Conservation (phyloP, 2,113 vertebrate species). For the Zosterops borbonicus region DNA sequence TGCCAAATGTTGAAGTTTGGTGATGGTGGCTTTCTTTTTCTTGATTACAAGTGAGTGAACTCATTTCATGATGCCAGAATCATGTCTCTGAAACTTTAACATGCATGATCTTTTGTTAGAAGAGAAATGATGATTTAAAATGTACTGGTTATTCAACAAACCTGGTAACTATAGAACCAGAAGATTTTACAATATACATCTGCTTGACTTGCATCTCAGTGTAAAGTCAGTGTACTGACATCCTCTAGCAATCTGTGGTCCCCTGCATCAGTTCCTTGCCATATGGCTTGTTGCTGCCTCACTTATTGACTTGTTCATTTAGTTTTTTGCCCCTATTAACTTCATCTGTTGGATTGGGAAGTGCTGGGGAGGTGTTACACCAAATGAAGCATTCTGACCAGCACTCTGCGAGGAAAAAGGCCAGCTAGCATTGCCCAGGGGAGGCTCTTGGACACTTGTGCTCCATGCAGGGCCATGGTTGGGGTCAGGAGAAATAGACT, state of each 20-base stretch:
- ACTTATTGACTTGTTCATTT: not conserved
- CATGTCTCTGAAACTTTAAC: not conserved
- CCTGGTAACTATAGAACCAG: not conserved
- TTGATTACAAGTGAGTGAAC: not conserved
- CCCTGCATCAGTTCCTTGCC: not conserved
- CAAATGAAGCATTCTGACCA: fast-evolving
- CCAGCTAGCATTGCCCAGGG: not conserved
- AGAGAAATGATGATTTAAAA: not conserved
- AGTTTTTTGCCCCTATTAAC: not conserved
- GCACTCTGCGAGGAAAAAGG: not conserved
- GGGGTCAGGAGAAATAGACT: not conserved
- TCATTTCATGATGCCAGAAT: not conserved
- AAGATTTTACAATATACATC: not conserved
- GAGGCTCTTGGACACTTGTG: not conserved
- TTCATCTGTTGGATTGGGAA: not conserved
- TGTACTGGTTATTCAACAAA: not conserved
- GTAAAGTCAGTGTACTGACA: not conserved
- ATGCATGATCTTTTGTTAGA: not conserved
- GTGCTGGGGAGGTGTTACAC: not conserved
- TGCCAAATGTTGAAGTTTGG: not conserved
- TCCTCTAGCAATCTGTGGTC: fast-evolving
- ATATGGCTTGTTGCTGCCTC: not conserved
- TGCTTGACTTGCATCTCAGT: not conserved
- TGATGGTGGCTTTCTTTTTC: not conserved
- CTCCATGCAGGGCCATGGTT: fast-evolving